Conservation (phyloP, 2,797 vertebrate species). For the Mastacembelus armatus region DNA sequence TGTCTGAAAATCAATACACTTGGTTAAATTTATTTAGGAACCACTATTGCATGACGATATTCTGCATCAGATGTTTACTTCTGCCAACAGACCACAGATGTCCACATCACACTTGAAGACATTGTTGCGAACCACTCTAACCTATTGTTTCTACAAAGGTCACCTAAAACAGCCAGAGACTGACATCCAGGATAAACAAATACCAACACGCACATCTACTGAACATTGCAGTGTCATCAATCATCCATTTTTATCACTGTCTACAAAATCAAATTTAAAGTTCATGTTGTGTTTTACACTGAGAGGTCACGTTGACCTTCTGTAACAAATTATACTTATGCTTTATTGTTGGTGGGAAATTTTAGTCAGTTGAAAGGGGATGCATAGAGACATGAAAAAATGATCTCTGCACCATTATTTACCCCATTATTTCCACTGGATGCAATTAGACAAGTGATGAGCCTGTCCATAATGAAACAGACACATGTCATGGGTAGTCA, state of each 20-base stretch:
- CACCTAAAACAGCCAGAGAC: neutral
- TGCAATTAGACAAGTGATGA: constrained; percentile 19
- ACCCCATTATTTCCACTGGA: neutral
- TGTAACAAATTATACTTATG: constrained; percentile 10
- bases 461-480: constrained; percentile 19
- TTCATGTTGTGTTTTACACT: neutral
- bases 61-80: neutral
- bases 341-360: constrained; percentile 1
- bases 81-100: neutral
- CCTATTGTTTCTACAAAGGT: neutral
- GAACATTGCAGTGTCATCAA: neutral
- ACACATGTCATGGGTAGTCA: constrained; percentile 21
- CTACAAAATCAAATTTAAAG: neutral
- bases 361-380: neutral
- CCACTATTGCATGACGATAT: constrained; percentile 14
- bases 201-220: neutral
- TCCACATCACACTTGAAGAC: constrained; percentile 1
- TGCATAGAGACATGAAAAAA: neutral
- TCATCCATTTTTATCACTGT: neutral
- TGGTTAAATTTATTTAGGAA: neutral
- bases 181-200: neutral
- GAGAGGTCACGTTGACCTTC: constrained; percentile 5
- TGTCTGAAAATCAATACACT: too few relatives aligned
- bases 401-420: neutral
- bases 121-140: neutral